Evolutionary conservation across 2,113 vertebrate genomes (phyloP).

Genomic region (Delphinapterus leucas): DNA sequence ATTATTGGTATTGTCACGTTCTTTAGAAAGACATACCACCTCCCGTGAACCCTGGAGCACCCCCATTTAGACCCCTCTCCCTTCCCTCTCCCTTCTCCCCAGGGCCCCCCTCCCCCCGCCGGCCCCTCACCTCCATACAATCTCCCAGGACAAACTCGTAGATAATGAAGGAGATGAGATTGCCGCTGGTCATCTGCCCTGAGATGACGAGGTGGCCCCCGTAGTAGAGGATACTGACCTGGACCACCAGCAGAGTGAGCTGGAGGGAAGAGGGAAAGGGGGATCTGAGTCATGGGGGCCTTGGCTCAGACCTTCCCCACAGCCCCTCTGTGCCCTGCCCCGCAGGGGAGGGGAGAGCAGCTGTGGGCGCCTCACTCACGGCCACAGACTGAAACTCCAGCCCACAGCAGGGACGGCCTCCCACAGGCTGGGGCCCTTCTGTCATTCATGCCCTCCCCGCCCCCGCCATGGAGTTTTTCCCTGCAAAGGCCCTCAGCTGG

Average conservation of each 20-base stretch:
- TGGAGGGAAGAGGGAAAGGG: constrained; percentile 60
- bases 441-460: neutral
- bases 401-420: neutral
- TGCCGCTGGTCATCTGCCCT: constrained; percentile 91
- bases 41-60: neutral
- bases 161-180: constrained; percentile 93
- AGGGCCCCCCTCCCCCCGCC: rapidly evolving
- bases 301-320: neutral
- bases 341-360: neutral
- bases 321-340: rapidly evolving
- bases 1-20: rapidly evolving
- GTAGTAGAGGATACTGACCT: constrained; percentile 94
- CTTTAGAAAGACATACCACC: neutral
- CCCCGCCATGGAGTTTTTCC: neutral
- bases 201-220: constrained; percentile 94
- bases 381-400: neutral
- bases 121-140: constrained; percentile 91
- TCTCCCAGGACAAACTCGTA: constrained; percentile 94
- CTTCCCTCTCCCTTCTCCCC: neutral
- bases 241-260: constrained; percentile 91
- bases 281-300: neutral
- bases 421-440: neutral
- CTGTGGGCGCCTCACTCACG: neutral
- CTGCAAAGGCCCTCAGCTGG: neutral
- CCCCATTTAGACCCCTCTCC: rapidly evolving